phyloP scores from a whole-genome alignment of 2,888 invertebrate genomes.

The Hartigia nigra region DNA sequence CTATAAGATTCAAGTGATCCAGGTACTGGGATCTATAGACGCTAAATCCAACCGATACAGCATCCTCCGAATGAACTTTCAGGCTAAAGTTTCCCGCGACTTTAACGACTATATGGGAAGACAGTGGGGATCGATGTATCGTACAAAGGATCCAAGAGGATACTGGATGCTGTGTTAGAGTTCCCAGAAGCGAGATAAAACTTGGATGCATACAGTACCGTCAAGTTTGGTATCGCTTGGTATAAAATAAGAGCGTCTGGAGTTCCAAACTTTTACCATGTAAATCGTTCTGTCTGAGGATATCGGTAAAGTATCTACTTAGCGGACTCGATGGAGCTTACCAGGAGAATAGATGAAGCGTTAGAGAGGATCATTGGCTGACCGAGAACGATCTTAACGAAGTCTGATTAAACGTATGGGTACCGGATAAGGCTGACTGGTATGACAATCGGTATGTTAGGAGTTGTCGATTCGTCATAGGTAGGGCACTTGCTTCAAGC shows the following conservation, averaged over 20 bases:
- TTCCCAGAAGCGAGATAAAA: neutral
- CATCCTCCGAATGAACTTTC: neutral
- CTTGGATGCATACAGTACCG: neutral
- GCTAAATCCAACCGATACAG: neutral
- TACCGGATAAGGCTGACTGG: neutral
- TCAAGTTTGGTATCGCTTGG: neutral
- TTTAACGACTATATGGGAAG: neutral
- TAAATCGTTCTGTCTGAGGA: neutral
- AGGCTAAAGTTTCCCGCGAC: neutral
- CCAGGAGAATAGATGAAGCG: neutral
- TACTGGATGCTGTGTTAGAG: neutral
- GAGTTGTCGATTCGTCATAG: slow-evolving; percentile 28
- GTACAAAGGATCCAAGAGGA: neutral
- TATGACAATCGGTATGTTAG: slow-evolving; percentile 6
- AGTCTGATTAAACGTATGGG: neutral
- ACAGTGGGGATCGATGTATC: neutral
- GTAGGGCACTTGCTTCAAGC: slow-evolving; percentile 46
- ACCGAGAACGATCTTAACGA: neutral
- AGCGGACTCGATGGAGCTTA: neutral
- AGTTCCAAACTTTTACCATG: neutral
- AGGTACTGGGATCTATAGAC: neutral
- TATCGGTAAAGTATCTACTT: neutral
- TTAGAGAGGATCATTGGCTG: neutral
- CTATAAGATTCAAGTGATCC: neutral
- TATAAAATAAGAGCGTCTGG: neutral